Evolutionary conservation across 2,113 vertebrate species (phyloP), one percentile per base, ranked within the genome.

Genomic region (Motacilla tschutschensis): DNA sequence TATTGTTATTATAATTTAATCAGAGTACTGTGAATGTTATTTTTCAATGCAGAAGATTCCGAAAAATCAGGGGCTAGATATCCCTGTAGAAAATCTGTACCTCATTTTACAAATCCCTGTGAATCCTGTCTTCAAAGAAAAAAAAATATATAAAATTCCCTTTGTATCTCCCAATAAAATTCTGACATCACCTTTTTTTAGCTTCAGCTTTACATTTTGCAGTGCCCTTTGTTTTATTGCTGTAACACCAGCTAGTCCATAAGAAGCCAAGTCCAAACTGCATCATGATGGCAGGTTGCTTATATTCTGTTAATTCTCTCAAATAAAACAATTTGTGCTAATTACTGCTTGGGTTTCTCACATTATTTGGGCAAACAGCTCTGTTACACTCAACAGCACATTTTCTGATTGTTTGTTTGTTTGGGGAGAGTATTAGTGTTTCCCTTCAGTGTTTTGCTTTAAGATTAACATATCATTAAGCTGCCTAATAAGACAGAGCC

Each of bases 401-500:
- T 91, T 83, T 88, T 72, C 44, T 70, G 63, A 31, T 80, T 80
- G 53, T 73, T 84, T 77, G 40, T 75, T 88, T 87, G 85, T 89
- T 87, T 85, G 73, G 31, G 70, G 78, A 55, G 67, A 66, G 36
- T 67, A 50, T 80, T 83, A 62, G 47, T 47, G 78, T 58, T 93
- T 75, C 50, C 40, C 50, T 80, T 63, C 50, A 79, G 25, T 83
- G 79, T 46, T 88, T 67, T 67, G 58, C 73, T 83, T 90, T 88
- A 66, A 92, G 67, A 88, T 93, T 78, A 93, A 69, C 85, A 50
- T 90, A 62, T 59, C 47, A 40, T 91, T 83, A 92, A 81, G 78
- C 78, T 36, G 59, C 10, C 4, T 69, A 79, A 63, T 89, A 73
- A 58, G 83, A 25, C 41, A 15, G 14, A 33, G 57, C 8, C 72